Base-by-base conservation (phyloP, 2,888 invertebrate species). In the Arenicola marina region DNA sequence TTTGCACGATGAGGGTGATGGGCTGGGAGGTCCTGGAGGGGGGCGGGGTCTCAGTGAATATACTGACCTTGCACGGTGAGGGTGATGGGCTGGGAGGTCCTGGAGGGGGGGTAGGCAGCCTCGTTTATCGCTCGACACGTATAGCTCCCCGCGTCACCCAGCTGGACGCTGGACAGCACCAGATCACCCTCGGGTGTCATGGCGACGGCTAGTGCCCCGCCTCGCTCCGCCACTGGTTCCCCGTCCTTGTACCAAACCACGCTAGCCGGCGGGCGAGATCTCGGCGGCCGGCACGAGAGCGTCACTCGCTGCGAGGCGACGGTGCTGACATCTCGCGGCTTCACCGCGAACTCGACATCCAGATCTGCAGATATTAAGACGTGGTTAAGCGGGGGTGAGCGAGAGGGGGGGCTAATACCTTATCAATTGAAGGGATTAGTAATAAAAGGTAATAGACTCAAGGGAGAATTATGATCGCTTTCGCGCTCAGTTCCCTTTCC, bases 241-340 rank as follows among this genome's bases (percentile, higher is more conserved):
- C 71, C 72, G 66, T 76, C 71, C 58, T 76, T 79, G 68, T 78
- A 82, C 83, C 83, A 83, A 26, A 73, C 73, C 56, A 82, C 73
- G 21, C 65, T 67, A 15, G 81, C 81, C 2, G 75, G 65, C 7
- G 82, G 82, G 38, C 74, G 68, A 51, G 80, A 80, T 63, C 67
- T 61, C n/a, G 81, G 81, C 38, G 82, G 78, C 18, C 71, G 71
- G 65, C 83, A 83, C 11, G 68, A 70, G 21, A 83, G 70, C 21
- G 73, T 72, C n/a, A 76, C 75, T 24, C 73, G 63, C 28, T 72
- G 70, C 1, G 79, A 78, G 31, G 76, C 76, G 18, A 76, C 65
- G 2, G 69, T 69, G 57, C 54, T 69, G 4, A 71, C 62, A 53
- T 73, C 69, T 3, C 62, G 46, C 18, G 80, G 79, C n/a, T 74